phyloP scores from a whole-genome alignment of 2,888 invertebrate genomes.

The Tenthredo notha region DNA sequence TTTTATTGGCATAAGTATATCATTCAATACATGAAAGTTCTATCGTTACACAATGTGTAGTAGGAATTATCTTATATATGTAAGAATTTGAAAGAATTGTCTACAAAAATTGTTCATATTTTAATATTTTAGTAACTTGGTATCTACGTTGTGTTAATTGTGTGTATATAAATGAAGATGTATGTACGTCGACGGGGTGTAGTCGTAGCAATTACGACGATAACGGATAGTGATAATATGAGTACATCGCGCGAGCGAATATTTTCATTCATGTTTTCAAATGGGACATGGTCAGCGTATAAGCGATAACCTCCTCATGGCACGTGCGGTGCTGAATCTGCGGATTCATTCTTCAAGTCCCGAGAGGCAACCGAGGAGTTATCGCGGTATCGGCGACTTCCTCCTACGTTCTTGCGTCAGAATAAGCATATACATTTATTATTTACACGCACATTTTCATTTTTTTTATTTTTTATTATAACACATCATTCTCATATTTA shows the following conservation, averaged over 20 bases:
- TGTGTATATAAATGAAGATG: not conserved
- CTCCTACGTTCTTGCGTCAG: slow-evolving; percentile 29
- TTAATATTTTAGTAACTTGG: not conserved
- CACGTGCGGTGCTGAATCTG: slow-evolving; percentile 48
- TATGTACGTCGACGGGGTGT: slow-evolving; percentile 26
- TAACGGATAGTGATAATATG: slow-evolving; percentile 38
- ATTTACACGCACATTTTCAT: not conserved
- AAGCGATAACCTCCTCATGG: slow-evolving; percentile 44
- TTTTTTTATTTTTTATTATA: not conserved
- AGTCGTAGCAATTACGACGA: slow-evolving; percentile 49
- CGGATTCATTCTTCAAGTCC: slow-evolving; percentile 46
- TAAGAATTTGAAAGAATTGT: not conserved
- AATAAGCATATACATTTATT: slow-evolving; percentile 23
- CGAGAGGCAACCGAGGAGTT: slow-evolving; percentile 12
- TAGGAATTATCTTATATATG: too few relatives aligned
- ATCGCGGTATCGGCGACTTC: slow-evolving; percentile 42
- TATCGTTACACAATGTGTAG: not conserved
- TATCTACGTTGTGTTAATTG: not conserved
- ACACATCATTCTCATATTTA: not conserved
- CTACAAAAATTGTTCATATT: not conserved
- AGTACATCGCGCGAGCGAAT: slow-evolving; percentile 35
- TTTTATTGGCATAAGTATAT: not conserved
- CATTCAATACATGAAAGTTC: not conserved
- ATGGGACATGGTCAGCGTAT: slow-evolving; percentile 42
- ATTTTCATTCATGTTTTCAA: slow-evolving; percentile 52